Base-by-base conservation (phyloP, 2,113 vertebrate species). In the Rhabdomys dilectus region DNA sequence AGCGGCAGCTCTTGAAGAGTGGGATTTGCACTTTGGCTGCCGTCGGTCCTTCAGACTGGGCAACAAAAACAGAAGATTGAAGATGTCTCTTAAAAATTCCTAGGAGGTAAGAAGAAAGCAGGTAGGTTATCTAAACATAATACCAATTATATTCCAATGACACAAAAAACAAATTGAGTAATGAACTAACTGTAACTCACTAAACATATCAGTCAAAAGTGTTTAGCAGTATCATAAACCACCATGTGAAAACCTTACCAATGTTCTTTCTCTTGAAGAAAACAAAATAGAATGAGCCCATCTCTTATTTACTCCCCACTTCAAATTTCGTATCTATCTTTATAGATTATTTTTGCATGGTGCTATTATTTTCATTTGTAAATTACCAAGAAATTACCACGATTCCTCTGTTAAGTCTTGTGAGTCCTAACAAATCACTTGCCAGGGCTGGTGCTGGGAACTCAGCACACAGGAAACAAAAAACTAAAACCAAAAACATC, bases 21-120 rank as follows among this genome's bases (percentile, higher is more conserved):
- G 99, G 2, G 99, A 99, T 95, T 99, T 99, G 98, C 99, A 99
- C 91, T 99, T 99, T 89, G 99, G 99, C 98, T 99, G 99, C 29
- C 99, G 99, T 48, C 99, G 99, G 88, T 99, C 99, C 93, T 99
- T 99, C 92, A 99, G 98, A 97, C 99, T 99, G 96, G 99, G 99
- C 97, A 99, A 98, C 96, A 99, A 98, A 98, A 99, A 99, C 36
- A 99, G 99, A 72, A 99, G 99, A 97, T 99, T 99, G 98, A 99
- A 99, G 92, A 99, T 99, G 95, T 99, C 99, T 68, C 99, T 99
- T 98, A 99, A 99, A 96, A 99, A 99, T 98, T 99, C 99, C 99
- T 99, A 22, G 29, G 31, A 17, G 6, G 19, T 11, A 26, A 34
- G 15, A 86, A 48, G 88, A 96, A 97, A 96, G 45, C 29, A 36